Evolutionary conservation across 2,113 vertebrate genomes (phyloP).

Genomic region (Nestor notabilis): DNA sequence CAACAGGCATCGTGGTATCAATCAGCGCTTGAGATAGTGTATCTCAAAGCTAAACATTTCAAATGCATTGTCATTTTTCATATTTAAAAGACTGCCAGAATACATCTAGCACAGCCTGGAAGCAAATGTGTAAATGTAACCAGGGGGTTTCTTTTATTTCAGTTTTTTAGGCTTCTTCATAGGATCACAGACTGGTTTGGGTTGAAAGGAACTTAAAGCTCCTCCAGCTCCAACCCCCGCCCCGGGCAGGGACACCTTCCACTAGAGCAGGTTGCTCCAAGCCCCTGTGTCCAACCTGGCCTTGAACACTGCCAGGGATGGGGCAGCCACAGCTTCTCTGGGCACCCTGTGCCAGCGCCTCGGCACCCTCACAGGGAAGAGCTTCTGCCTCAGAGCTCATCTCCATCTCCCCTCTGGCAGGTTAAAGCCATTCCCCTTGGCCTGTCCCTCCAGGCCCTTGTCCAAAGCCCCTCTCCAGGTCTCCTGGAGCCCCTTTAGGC

Average conservation of each 20-base stretch:
- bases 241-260: not conserved
- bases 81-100: not conserved
- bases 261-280: not conserved
- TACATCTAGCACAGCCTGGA: not conserved
- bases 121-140: not conserved
- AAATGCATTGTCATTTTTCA: not conserved
- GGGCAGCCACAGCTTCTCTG: too few relatives aligned
- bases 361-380: too few relatives aligned
- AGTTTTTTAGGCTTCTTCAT: not conserved
- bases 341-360: too few relatives aligned
- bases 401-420: too few relatives aligned
- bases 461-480: too few relatives aligned
- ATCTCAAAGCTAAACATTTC: not conserved
- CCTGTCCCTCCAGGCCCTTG: too few relatives aligned
- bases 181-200: not conserved
- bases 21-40: not conserved
- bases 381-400: too few relatives aligned
- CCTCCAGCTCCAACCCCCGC: not conserved
- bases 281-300: too few relatives aligned
- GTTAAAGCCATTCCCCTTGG: too few relatives aligned
- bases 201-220: not conserved
- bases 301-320: too few relatives aligned
- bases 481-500: too few relatives aligned
- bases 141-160: not conserved
- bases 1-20: not conserved